These are phyloP conservation scores for Zaprionus lineosus DNA, from an alignment of 2,888 invertebrate species.

Conservation along the genomic window DNA sequence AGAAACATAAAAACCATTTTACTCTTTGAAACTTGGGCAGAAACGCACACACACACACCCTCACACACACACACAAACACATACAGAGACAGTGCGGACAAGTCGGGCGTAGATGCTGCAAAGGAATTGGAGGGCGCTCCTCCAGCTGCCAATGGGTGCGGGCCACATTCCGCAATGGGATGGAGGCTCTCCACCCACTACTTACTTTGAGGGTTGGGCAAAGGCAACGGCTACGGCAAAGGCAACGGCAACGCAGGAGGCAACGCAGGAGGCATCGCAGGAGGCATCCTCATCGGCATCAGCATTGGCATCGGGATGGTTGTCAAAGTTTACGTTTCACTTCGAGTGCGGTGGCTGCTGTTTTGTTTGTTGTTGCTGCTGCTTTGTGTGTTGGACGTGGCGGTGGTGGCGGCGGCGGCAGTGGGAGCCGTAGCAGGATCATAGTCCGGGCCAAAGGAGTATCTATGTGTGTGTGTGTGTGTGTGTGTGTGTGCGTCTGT, in stretches of 20 bases:
- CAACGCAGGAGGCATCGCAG: too few species aligned
- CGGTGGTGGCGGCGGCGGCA: slow-evolving; percentile 1
- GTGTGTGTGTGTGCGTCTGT: slow-evolving; percentile 13
- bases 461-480: slow-evolving; percentile 17
- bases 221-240: neutral
- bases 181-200: neutral
- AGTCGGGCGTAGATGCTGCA: slow-evolving; percentile 16
- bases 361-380: slow-evolving; percentile 47
- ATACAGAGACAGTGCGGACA: slow-evolving; percentile 23
- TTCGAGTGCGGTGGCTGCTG: slow-evolving; percentile 65
- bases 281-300: slow-evolving; percentile 3
- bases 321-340: slow-evolving; percentile 78
- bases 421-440: slow-evolving; percentile 37
- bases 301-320: slow-evolving; percentile 35
- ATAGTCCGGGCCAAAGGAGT: slow-evolving; percentile 36
- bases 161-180: neutral
- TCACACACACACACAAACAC: too few species aligned
- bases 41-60: too few species aligned
- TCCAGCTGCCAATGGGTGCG: slow-evolving; percentile 1
- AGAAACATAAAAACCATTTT: slow-evolving; percentile 77
- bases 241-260: neutral
- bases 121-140: slow-evolving; percentile 39
- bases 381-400: slow-evolving; percentile 21
- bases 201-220: neutral
- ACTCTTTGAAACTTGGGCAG: slow-evolving; percentile 63